Evolutionary conservation across 2,113 vertebrate species (phyloP).

Genomic region (Xerus inauris): DNA sequence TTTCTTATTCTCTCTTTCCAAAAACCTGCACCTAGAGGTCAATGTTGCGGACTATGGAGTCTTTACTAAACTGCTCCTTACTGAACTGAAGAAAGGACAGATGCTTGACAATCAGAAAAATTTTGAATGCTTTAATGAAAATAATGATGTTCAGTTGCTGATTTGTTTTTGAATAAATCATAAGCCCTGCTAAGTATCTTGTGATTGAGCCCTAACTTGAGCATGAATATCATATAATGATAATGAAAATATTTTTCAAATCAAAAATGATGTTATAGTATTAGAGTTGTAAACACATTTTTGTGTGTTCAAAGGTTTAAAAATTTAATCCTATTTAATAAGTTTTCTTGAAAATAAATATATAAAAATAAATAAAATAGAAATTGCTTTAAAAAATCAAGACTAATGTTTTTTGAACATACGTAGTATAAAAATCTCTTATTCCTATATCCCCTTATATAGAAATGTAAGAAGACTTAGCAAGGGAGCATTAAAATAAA

Average conservation of each 20-base stretch:
- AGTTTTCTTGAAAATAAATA: slow-evolving; percentile 1
- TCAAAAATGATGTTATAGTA: background rate
- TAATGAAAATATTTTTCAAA: slow-evolving; percentile 31
- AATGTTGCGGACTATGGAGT: background rate
- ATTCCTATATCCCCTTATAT: background rate
- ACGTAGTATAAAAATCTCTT: background rate
- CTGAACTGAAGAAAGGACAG: background rate
- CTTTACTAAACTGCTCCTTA: background rate
- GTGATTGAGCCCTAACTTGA: background rate
- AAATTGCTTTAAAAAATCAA: background rate
- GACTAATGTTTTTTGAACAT: background rate
- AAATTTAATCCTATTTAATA: background rate
- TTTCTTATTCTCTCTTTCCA: background rate
- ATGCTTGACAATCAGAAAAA: background rate
- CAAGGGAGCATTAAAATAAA: background rate
- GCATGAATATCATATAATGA: background rate
- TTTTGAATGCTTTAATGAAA: slow-evolving; percentile 4
- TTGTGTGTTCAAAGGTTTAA: background rate
- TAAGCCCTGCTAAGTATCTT: background rate
- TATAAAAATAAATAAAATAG: background rate
- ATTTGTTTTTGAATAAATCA: slow-evolving; percentile 43
- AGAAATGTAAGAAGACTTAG: background rate
- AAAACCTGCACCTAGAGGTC: background rate
- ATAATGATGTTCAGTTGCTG: background rate
- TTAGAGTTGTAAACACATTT: background rate